Percentiles rank a stretch among this genome's conserved stretches.
These are phyloP conservation scores for Pontoporia blainvillei DNA, from an alignment of 2,113 vertebrate species.

Conservation along the genomic window DNA sequence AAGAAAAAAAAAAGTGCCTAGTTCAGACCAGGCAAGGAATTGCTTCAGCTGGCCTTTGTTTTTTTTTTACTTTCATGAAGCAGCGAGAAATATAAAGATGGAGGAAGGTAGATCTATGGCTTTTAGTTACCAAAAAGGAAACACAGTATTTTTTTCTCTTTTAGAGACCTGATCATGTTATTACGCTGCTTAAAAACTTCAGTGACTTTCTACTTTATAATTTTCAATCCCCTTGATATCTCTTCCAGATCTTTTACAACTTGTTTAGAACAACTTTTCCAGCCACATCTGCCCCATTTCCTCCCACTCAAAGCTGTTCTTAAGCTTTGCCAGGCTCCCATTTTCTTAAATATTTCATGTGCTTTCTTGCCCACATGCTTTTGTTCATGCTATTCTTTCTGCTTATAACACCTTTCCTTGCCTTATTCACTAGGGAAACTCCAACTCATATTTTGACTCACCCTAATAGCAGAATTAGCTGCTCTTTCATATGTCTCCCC, in stretches of 20 bases:
- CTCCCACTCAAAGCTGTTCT: not conserved
- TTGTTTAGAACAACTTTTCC: not conserved
- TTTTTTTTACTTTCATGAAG: rapidly evolving
- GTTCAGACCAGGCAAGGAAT: not conserved
- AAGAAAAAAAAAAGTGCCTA: not conserved
- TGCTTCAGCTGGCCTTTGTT: not conserved
- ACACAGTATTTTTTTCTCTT: not conserved
- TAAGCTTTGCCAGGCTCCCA: not conserved
- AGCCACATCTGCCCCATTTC: not conserved
- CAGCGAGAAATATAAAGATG: not conserved
- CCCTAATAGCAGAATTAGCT: not conserved
- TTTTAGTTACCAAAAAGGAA: constrained; percentile 22
- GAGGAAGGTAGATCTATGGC: not conserved
- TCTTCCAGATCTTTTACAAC: constrained; percentile 17
- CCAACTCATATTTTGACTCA: not conserved
- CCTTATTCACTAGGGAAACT: not conserved
- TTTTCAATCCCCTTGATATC: not conserved
- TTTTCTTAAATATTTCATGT: not conserved
- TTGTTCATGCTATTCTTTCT: not conserved
- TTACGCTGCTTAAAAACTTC: not conserved
- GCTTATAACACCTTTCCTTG: not conserved
- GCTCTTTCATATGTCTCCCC: not conserved
- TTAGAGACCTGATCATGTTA: not conserved
- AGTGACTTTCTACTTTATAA: not conserved
- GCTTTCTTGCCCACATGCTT: not conserved